Evolutionary conservation across 2,888 invertebrate species (phyloP), one percentile per base, ranked within the genome.

Genomic region (Sussaba pulchella): DNA sequence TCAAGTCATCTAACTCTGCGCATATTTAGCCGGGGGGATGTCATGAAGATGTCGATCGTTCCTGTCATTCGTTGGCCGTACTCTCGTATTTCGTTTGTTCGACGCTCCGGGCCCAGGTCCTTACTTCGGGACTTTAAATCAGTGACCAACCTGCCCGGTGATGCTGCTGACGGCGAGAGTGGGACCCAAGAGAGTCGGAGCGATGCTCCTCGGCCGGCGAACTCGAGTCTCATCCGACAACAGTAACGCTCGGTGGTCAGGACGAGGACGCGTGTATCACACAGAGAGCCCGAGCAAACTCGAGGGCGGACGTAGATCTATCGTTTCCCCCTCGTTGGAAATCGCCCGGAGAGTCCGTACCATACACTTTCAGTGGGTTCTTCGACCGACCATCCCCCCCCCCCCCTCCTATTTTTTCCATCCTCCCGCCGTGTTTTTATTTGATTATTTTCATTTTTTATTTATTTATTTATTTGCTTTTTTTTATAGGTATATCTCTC

Each of bases 301-400:
- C 83, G 83, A 85, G 85, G 88, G 86, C 84, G 86, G 87, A 88
- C 88, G 80, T 86, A 83, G 85, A 88, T 87, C 86, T 86, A 88
- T 88, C 83, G 86, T 83, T 81, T 74, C 77, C 78, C 82, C 75
- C 82, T 73, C 31, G 83, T 80, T 87, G 82, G 82, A 86, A 85
- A 88, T 87, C 85, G 88, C 85, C 82, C 57, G 59, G 78, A 81
- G 81, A 73, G 61, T 78, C 81, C 74, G 45, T 70, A 77, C 57
- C 70, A 45, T 73, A 57, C 69, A 26, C 74, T 78, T 78, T 43
- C 70, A 57, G 66, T 71, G 81, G 78, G 81, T 81, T 77, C 81
- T 78, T 78, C 82, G 82, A 72, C 81, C 78, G 74, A 57, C 52
- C 67, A 69, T 63, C 82, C 59, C 54, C 73, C 45, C 39, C 45